A percentile compares a stretch with the other conserved stretches of the same genome.
phyloP scores from a whole-genome alignment of 1,140 invertebrate species.

The Phenacoccus solenopsis region DNA sequence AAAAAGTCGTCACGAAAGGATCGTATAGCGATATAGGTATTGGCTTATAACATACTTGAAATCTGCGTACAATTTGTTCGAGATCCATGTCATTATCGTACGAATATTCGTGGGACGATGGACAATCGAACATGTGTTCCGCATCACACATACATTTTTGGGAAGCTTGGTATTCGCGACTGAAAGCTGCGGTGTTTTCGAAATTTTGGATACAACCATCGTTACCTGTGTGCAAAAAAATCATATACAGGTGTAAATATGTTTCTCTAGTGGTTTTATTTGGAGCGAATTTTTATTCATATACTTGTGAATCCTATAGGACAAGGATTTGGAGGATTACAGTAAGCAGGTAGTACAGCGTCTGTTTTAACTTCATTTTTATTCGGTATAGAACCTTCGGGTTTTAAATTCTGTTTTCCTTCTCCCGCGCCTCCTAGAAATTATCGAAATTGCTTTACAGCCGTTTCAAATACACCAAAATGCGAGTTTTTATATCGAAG shows the following conservation, averaged over 20 bases:
- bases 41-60: constrained; percentile 33
- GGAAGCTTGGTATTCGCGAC: constrained; percentile 79
- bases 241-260: neutral
- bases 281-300: neutral
- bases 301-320: constrained; percentile 70
- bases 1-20: neutral
- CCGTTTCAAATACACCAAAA: no score
- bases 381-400: constrained; percentile 44
- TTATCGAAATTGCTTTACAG: no score
- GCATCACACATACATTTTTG: constrained; percentile 96
- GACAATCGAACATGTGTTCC: constrained; percentile 96
- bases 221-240: constrained; percentile 37
- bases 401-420: constrained; percentile 51
- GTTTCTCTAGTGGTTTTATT: neutral
- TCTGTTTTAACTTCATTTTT: constrained; percentile 75
- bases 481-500: no score
- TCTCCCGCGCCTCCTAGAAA: constrained; percentile 57
- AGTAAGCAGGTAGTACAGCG: constrained; percentile 88
- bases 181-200: constrained; percentile 91
- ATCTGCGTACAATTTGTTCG: constrained; percentile 40
- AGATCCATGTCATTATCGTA: constrained; percentile 34
- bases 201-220: constrained; percentile 86
- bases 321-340: constrained; percentile 97
- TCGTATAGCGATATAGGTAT: no score
- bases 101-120: constrained; percentile 34